Base-by-base conservation (phyloP, 2,797 vertebrate genomes). In the Crax fasciolata region DNA sequence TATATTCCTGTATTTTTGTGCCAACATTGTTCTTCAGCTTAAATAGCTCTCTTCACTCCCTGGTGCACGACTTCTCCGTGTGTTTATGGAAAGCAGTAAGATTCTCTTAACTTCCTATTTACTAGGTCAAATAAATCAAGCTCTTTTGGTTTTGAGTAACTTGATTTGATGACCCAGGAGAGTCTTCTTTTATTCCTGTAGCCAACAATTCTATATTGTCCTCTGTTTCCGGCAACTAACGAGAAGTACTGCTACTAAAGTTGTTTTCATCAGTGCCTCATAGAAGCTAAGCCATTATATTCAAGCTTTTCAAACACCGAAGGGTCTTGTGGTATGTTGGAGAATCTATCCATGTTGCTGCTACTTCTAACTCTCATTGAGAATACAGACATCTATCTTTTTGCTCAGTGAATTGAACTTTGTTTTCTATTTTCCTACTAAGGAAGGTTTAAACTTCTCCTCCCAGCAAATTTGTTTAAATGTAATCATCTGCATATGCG, bases 1-100 rank as follows among this genome's bases (percentile, higher is more conserved):
- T 61, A 24, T 76, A 65, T 21, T 43, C 70, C 44, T 28, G 71
- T 83, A 49, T 11, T 88, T 32, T 71, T 85, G 80, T 94, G 78
- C 86, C 86, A 96, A 49, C 84, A 93, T 35, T 92, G 86, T 87
- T 65, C 65, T 93, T 87, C 18, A 85, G 52, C 41, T 94, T 75
- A 93, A 87, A 75, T 30, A 90, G 32, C 61, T 83, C 32, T 73
- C 71, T 65, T 57, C 6, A 1, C 43, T 84, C 71, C 38, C 75
- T 35, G 25, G 41, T 46, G 44, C 17, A 32, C 65, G 66, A 39
- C 30, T 71, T 61, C 65, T 43, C 28, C 14, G 1, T 13, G 15
- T 1, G 1, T 30, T 77, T 61, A 35, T 20, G 57, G 57, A 89
- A 17, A 87, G 76, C 35, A 32, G 19, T 48, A 11, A 48, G 44